Conservation (phyloP, 2,888 invertebrate genomes). For the Pyrrhopygopsis socrates region DNA sequence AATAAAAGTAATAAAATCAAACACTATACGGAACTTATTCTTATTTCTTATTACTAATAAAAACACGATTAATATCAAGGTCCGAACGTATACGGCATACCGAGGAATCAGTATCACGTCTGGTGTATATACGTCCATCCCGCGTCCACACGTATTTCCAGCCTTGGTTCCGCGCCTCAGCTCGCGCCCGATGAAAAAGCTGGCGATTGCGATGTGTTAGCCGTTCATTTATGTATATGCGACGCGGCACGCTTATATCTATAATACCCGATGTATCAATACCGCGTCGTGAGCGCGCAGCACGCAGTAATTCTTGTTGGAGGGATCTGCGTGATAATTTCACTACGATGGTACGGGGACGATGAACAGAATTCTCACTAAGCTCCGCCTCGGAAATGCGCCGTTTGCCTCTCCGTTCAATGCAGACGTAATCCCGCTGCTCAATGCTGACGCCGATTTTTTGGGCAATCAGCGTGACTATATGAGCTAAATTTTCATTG, state of each 20-base stretch:
- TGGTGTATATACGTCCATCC: constrained; percentile 29
- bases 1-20: neutral
- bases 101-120: constrained; percentile 1
- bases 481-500: no score
- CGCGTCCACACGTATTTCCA: constrained; percentile 49
- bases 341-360: no score
- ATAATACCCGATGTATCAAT: neutral
- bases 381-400: no score
- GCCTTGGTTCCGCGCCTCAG: neutral
- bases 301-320: neutral
- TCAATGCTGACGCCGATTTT: no score
- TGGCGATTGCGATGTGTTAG: neutral
- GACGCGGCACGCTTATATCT: neutral
- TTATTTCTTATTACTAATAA: neutral
- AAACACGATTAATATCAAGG: constrained; percentile 23
- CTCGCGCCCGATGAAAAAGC: constrained; percentile 28
- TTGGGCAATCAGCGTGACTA: no score
- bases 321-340: no score
- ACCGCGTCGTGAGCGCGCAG: neutral
- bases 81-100: constrained; percentile 29
- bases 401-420: no score
- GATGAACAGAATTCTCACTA: no score
- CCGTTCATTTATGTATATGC: neutral
- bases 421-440: no score
- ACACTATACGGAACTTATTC: neutral